A percentile compares a stretch with the other conserved stretches of the same genome.
phyloP scores from a whole-genome alignment of 2,113 vertebrate species.

The Oriolus oriolus region DNA sequence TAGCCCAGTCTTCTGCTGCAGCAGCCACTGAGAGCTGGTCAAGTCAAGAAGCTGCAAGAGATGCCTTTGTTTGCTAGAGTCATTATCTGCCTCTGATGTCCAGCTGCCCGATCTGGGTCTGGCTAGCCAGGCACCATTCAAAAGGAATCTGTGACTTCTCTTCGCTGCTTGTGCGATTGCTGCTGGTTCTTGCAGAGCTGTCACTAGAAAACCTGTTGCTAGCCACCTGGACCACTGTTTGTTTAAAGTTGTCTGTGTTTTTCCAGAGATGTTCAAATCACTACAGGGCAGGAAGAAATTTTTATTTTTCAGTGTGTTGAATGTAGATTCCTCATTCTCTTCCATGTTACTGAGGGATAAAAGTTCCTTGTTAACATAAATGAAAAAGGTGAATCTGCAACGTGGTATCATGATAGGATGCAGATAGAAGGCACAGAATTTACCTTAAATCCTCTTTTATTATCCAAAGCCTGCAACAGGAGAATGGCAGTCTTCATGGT shows the following conservation, averaged over 20 bases:
- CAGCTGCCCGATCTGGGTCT: not conserved
- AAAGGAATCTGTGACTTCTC: not conserved
- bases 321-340: not conserved
- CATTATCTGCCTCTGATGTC: not conserved
- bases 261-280: not conserved
- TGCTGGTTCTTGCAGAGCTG: not conserved
- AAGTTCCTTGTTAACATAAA: not conserved
- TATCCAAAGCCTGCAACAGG: not conserved
- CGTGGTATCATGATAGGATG: not conserved
- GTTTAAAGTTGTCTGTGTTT: not conserved
- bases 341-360: not conserved
- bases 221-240: not conserved
- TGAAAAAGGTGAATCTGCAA: not conserved
- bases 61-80: not conserved
- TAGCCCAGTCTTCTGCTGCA: not conserved
- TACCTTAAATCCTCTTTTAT: not conserved
- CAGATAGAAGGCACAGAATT: not conserved
- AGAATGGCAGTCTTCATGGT: not conserved
- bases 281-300: not conserved
- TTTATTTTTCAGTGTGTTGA: not conserved
- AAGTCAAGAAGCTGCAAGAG: not conserved
- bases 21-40: not conserved
- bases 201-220: not conserved
- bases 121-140: not conserved
- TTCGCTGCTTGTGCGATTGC: not conserved